phyloP scores from a whole-genome alignment of 1,140 invertebrate genomes.

The Brachionus manjavacas region DNA sequence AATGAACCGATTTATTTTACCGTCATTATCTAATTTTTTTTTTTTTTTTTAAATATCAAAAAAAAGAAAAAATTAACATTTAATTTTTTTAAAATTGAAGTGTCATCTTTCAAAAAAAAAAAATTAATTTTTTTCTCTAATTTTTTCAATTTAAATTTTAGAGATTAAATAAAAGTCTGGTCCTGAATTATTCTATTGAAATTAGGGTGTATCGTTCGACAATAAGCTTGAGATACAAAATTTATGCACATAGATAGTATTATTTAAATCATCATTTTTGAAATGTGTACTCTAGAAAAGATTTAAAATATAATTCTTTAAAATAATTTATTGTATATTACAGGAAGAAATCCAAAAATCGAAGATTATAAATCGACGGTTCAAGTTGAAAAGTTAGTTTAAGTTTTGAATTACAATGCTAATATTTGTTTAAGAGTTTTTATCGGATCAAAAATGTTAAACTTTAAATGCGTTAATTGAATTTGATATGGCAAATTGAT shows the following conservation, averaged over 20 bases:
- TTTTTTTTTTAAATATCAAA: too few relatives aligned
- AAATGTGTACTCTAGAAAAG: background rate
- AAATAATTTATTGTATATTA: background rate
- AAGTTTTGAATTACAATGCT: conserved; percentile 13
- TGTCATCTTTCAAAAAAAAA: too few relatives aligned
- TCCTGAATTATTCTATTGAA: conserved; percentile 9
- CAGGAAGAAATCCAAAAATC: background rate
- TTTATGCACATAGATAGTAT: background rate
- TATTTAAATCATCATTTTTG: background rate
- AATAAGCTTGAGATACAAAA: background rate
- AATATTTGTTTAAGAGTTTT: conserved; percentile 14
- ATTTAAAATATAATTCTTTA: background rate
- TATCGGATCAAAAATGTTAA: background rate
- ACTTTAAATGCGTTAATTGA: background rate
- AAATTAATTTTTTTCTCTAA: too few relatives aligned
- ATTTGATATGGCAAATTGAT: background rate
- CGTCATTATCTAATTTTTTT: too few relatives aligned
- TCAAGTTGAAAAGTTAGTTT: background rate
- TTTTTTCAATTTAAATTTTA: too few relatives aligned
- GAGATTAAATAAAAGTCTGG: too few relatives aligned
- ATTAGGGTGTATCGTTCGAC: background rate
- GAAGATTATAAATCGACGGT: background rate
- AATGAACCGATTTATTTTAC: too few relatives aligned
- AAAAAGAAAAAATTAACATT: too few relatives aligned
- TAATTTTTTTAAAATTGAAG: too few relatives aligned